Conservation (phyloP, 2,888 invertebrate species). For the Chaitophorus viminalis region DNA sequence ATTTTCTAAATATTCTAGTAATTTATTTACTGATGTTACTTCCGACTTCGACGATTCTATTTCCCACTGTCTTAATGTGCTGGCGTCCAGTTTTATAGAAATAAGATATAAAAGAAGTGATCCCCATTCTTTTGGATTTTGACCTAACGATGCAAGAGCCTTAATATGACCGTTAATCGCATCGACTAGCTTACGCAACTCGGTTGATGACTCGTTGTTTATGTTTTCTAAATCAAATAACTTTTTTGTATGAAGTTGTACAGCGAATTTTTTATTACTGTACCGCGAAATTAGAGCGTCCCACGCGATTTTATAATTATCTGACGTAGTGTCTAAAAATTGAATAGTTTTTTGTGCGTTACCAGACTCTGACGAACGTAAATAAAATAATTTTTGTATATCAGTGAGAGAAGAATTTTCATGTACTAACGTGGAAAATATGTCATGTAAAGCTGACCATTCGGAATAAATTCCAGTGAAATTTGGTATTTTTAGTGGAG, state of each 20-base stretch:
- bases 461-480: not conserved
- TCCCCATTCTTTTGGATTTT: conserved; percentile 8
- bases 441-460: conserved; percentile 10
- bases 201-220: not conserved
- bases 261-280: not conserved
- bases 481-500: conserved; percentile 10
- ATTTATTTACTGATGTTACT: not conserved
- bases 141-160: not conserved
- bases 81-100: not conserved
- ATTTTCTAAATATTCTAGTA: not conserved
- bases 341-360: conserved; percentile 1
- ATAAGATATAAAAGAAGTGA: conserved; percentile 5
- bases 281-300: not conserved
- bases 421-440: conserved; percentile 5
- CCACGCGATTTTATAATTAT: conserved; percentile 21
- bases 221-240: conserved; percentile 21
- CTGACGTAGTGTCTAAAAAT: conserved; percentile 11
- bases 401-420: not conserved
- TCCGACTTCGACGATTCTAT: not conserved
- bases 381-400: not conserved
- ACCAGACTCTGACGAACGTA: not conserved
- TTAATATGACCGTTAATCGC: not conserved
- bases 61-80: conserved; percentile 12
- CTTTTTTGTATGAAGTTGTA: not conserved
- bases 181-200: not conserved